Evolutionary conservation across 2,888 invertebrate species (phyloP).

Genomic region (Spodoptera exigua): DNA sequence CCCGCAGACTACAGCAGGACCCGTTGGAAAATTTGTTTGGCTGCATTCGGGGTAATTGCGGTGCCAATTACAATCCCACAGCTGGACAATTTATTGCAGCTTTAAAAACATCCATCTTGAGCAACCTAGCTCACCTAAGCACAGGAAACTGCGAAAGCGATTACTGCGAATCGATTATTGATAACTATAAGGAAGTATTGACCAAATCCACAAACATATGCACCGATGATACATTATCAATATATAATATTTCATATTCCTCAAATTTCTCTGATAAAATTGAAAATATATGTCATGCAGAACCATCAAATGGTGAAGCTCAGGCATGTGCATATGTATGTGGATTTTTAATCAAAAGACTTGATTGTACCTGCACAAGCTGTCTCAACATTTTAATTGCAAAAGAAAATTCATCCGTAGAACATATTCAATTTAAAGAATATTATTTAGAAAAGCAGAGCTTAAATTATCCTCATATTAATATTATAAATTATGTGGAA

Average conservation of each 20-base stretch:
- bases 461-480: conserved; percentile 16
- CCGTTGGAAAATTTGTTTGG: conserved; percentile 45
- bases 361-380: conserved; percentile 14
- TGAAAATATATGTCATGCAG: conserved; percentile 13
- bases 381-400: conserved; percentile 12
- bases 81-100: conserved; percentile 42
- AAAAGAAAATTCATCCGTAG: conserved; percentile 5
- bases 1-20: conserved; percentile 33
- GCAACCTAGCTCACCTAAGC: conserved; percentile 22
- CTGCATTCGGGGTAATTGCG: conserved; percentile 41
- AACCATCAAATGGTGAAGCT: conserved; percentile 8
- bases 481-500: conserved; percentile 11
- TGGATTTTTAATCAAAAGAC: conserved; percentile 11
- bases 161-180: too few species aligned
- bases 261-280: conserved; percentile 13
- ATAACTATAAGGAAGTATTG: too few species aligned
- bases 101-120: conserved; percentile 41
- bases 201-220: too few species aligned
- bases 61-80: conserved; percentile 42
- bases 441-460: conserved; percentile 9
- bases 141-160: conserved; percentile 16
- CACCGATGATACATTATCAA: conserved; percentile 1
- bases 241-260: conserved; percentile 8
- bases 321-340: conserved; percentile 13
- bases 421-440: conserved; percentile 13